Evolutionary conservation across 2,113 vertebrate species (phyloP), one percentile per base, ranked within the genome.

Genomic region (Henicopernis longicauda): DNA sequence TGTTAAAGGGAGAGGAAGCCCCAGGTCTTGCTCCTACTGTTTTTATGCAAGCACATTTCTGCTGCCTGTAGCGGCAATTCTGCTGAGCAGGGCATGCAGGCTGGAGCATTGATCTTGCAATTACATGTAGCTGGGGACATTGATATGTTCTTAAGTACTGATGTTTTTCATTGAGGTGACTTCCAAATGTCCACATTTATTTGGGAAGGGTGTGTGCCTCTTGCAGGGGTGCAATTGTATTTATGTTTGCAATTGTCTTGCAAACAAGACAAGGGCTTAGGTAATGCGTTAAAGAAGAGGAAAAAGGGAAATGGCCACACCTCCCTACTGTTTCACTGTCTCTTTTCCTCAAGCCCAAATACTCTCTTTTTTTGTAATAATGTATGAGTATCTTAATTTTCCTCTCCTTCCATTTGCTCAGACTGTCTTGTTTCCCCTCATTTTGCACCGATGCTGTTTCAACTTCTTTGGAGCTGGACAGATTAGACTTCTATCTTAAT

Each of bases 51-150:
- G 34, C 47, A 42, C 44, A 5, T 26, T 69, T 50, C 59, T 79
- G 54, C 44, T 86, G 45, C 50, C 61, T 44, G 22, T 52, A 59
- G 57, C 0, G 0, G 23, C 11, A 34, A 4, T 82, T 88, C 62
- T 73, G 62, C 82, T 69, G 62, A 86, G 44, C 31, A 9, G 31
- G 23, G 8, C 0, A 0, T 23, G 32, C 36, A 73, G 71, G 63
- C 44, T 67, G 61, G 21, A 76, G 29, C 42, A 25, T 0, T 58
- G 71, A 26, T 49, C 38, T 42, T 32, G 31, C 58, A 65, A 61
- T 36, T 69, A n/a, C 44, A 11, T 0, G 0, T 42, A 63, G 26
- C 34, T 88, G 36, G 40, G 49, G 49, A 36, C 21, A 14, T 23
- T 13, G 36, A 19, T 47, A n/a, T 18, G 25, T 80, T 57, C 36